phyloP scores from a whole-genome alignment of 2,113 vertebrate species.

The Amphilophus citrinellus region DNA sequence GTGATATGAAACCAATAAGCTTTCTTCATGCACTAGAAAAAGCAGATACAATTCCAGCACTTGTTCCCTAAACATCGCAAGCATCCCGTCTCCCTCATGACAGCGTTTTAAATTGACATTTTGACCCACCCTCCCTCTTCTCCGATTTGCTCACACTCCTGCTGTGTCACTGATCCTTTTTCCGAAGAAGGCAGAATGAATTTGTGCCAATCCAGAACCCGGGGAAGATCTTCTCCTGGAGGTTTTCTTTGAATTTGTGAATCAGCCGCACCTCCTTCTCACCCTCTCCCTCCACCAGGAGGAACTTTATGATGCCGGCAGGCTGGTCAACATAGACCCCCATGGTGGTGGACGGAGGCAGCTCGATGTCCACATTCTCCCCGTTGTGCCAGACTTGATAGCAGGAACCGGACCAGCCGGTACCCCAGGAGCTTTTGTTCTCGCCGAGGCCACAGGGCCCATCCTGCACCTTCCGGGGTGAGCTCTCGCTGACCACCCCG shows the following conservation, averaged over 20 bases:
- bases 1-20: not conserved
- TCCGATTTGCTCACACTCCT: not conserved
- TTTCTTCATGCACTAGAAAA: slow-evolving; percentile 46
- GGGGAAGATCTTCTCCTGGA: slow-evolving; percentile 73
- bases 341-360: slow-evolving; percentile 45
- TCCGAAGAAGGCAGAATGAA: slow-evolving; percentile 73
- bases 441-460: slow-evolving; percentile 79
- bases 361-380: slow-evolving; percentile 67
- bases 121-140: not conserved
- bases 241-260: slow-evolving; percentile 68
- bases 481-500: slow-evolving; percentile 66
- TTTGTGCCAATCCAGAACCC: slow-evolving; percentile 81
- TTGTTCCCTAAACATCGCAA: slow-evolving; percentile 59
- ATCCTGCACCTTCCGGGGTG: slow-evolving; percentile 69
- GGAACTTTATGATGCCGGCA: slow-evolving; percentile 79
- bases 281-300: slow-evolving; percentile 63
- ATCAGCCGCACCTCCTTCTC: slow-evolving; percentile 73
- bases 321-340: slow-evolving; percentile 83
- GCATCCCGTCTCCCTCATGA: not conserved
- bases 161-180: slow-evolving; percentile 62
- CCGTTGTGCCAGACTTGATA: slow-evolving; percentile 82
- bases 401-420: slow-evolving; percentile 79
- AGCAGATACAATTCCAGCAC: slow-evolving; percentile 15
- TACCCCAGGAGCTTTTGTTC: slow-evolving; percentile 80
- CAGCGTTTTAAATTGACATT: slow-evolving; percentile 14